Evolutionary conservation across 2,113 vertebrate genomes (phyloP).

Genomic region (Equus quagga): DNA sequence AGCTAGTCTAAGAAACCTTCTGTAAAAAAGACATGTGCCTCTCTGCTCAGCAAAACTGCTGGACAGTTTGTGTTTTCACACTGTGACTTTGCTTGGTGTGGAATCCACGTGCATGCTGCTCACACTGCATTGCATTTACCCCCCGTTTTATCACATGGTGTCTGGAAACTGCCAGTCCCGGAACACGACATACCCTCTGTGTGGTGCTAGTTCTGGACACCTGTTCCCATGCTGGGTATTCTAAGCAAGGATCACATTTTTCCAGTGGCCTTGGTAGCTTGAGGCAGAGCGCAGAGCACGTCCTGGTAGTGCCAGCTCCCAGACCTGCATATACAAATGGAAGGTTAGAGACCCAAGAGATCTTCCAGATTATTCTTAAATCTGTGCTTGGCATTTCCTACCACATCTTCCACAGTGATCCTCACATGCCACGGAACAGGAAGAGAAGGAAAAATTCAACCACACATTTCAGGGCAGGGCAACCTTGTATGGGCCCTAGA

Average conservation of each 20-base stretch:
- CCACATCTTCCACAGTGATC: not conserved
- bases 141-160: rapidly evolving
- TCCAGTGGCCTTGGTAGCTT: not conserved
- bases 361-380: not conserved
- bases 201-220: not conserved
- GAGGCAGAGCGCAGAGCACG: not conserved
- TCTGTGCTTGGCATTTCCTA: not conserved
- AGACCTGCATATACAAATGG: not conserved
- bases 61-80: not conserved
- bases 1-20: not conserved
- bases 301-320: not conserved
- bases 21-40: rapidly evolving
- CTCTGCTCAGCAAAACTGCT: rapidly evolving
- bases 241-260: not conserved
- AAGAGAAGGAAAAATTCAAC: slow-evolving; percentile 63
- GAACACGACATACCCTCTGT: not conserved
- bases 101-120: rapidly evolving
- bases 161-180: not conserved
- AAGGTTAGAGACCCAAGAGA: not conserved
- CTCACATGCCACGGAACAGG: slow-evolving; percentile 24
- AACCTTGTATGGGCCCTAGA: slow-evolving; percentile 39
- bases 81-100: rapidly evolving
- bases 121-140: not conserved
- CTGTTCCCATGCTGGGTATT: not conserved
- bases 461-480: not conserved